A percentile compares a stretch with the other conserved stretches of the same genome.
Conservation (phyloP, 2,113 vertebrate species). For the Plectropomus leopardus region DNA sequence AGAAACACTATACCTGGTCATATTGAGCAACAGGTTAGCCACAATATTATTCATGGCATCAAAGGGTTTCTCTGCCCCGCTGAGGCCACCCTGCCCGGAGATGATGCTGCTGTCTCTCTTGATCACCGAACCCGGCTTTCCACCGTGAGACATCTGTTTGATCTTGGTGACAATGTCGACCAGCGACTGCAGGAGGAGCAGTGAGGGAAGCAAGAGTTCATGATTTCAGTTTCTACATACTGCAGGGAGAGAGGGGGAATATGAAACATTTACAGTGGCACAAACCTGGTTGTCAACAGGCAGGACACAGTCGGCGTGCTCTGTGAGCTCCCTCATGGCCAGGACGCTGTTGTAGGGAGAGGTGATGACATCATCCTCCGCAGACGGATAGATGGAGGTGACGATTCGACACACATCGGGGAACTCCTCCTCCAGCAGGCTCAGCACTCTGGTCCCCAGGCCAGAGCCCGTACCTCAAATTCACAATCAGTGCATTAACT, state of each 20-base stretch:
- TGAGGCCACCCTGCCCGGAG: conserved; percentile 83
- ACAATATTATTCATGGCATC: conserved; percentile 98
- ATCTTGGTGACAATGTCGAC: conserved; percentile 96
- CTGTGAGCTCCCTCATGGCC: conserved; percentile 95
- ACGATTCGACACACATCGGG: conserved; percentile 95
- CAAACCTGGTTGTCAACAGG: conserved; percentile 97
- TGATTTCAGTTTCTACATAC: not conserved
- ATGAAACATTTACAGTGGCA: not conserved
- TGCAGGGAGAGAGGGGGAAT: not conserved
- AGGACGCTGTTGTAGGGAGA: conserved; percentile 97
- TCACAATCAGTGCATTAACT: not conserved
- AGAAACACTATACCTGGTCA: conserved; percentile 90
- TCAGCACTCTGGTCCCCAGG: conserved; percentile 93
- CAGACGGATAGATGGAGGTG: conserved; percentile 93
- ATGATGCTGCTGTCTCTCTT: conserved; percentile 88
- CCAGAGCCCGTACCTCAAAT: conserved; percentile 95
- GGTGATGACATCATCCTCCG: conserved; percentile 96
- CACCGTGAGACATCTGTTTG: conserved; percentile 84
- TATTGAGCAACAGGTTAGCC: conserved; percentile 93
- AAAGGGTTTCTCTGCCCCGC: conserved; percentile 90
- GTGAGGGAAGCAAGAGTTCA: not conserved
- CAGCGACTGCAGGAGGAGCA: conserved; percentile 88
- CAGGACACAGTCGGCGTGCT: conserved; percentile 95
- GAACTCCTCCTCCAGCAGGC: conserved; percentile 94
- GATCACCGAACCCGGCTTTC: conserved; percentile 84